These are phyloP conservation scores for Pitta sordida DNA, from an alignment of 2,113 vertebrate species.

Conservation along the genomic window DNA sequence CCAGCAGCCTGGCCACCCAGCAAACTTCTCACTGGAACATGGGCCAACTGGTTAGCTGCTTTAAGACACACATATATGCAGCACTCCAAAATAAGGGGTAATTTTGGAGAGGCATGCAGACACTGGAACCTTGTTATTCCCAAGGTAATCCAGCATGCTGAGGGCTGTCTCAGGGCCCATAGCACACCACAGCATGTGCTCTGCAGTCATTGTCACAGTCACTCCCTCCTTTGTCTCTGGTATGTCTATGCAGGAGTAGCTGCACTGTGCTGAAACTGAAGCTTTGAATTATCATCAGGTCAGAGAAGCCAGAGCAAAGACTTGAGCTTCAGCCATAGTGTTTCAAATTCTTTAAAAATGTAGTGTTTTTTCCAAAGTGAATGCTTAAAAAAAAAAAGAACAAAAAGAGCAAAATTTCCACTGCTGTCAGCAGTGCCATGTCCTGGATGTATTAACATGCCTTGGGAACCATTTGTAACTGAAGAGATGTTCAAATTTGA, in stretches of 20 bases:
- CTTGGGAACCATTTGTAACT: background rate
- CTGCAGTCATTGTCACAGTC: background rate
- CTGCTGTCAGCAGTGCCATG: background rate
- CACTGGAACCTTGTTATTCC: rapidly evolving
- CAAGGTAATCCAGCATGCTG: background rate
- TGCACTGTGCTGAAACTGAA: background rate
- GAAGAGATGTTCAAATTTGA: background rate
- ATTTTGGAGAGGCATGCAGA: background rate
- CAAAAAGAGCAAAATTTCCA: background rate
- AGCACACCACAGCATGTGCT: background rate
- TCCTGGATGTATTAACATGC: background rate
- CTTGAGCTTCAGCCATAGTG: background rate
- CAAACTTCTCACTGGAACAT: rapidly evolving
- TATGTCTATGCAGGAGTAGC: background rate
- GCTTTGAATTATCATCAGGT: background rate
- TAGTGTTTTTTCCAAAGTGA: background rate
- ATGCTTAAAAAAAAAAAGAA: background rate
- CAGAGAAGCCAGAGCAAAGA: background rate
- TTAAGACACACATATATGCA: background rate
- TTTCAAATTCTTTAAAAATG: background rate
- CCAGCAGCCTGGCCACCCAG: background rate
- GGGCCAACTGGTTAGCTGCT: rapidly evolving
- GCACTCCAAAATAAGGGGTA: background rate
- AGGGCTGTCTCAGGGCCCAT: rapidly evolving
- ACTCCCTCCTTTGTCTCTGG: background rate